Evolutionary conservation across 2,888 invertebrate species (phyloP).

Genomic region (Synanthedon tipuliformis): DNA sequence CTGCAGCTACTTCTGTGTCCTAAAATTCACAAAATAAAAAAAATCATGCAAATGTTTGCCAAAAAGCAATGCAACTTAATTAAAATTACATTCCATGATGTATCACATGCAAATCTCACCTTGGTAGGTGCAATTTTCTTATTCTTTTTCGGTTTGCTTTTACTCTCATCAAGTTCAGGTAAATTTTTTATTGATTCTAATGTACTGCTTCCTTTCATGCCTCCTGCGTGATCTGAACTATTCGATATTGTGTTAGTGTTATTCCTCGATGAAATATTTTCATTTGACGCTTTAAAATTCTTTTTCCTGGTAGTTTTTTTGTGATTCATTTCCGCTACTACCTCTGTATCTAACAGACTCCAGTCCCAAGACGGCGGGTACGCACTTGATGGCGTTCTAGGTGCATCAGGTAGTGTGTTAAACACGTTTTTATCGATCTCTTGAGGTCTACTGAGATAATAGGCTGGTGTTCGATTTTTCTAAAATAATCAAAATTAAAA

Average conservation of each 20-base stretch:
- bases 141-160: conserved; percentile 15
- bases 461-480: conserved; percentile 86
- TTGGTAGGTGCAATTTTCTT: conserved; percentile 26
- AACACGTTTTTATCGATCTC: conserved; percentile 82
- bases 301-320: conserved; percentile 38
- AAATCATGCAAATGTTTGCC: conserved; percentile 54
- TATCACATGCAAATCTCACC: conserved; percentile 46
- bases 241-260: conserved; percentile 53
- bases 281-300: conserved; percentile 45
- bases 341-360: conserved; percentile 71
- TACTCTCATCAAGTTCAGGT: conserved; percentile 48
- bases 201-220: conserved; percentile 57
- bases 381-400: conserved; percentile 78
- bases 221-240: conserved; percentile 32
- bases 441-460: conserved; percentile 79
- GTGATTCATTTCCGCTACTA: conserved; percentile 51
- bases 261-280: conserved; percentile 60
- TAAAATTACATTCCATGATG: conserved; percentile 29
- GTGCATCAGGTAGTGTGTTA: conserved; percentile 82
- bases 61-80: conserved; percentile 59
- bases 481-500: conserved; percentile 44
- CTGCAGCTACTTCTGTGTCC: conserved; percentile 31
- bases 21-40: conserved; percentile 51
- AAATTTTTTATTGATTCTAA: conserved; percentile 54
- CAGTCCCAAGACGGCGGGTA: conserved; percentile 80